Conservation (phyloP, 2,888 invertebrate genomes). For the Trachelus stipa region DNA sequence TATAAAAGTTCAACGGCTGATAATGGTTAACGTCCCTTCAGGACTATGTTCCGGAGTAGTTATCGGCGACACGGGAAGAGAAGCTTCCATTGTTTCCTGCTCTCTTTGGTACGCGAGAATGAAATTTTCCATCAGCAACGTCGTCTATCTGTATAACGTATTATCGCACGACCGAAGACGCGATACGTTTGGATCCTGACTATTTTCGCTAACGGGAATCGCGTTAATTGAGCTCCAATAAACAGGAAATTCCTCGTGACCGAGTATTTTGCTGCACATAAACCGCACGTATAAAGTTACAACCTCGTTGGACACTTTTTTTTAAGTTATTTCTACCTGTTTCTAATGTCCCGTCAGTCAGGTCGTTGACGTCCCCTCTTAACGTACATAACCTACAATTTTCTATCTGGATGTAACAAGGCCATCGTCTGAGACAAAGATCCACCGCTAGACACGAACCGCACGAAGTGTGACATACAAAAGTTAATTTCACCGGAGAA, state of each 20-base stretch:
- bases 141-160: not conserved
- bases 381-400: not conserved
- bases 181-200: not conserved
- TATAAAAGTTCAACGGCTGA: conserved; percentile 35
- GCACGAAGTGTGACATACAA: not conserved
- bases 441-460: not conserved
- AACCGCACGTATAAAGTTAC: not conserved
- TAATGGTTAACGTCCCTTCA: conserved; percentile 20
- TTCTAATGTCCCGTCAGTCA: not conserved
- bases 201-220: not conserved
- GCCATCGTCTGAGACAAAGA: not conserved
- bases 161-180: not conserved
- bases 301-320: not conserved
- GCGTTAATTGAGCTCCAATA: conserved; percentile 19
- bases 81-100: conserved; percentile 3
- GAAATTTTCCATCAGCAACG: not conserved
- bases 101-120: not conserved
- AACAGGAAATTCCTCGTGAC: conserved; percentile 1
- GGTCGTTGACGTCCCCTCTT: not conserved
- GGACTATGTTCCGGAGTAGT: not conserved
- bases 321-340: not conserved
- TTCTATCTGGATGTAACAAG: not conserved
- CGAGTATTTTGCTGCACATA: not conserved
- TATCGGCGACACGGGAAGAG: conserved; percentile 9
- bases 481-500: not conserved